Conservation (phyloP, 2,888 invertebrate species). For the Nemurella pictetii region DNA sequence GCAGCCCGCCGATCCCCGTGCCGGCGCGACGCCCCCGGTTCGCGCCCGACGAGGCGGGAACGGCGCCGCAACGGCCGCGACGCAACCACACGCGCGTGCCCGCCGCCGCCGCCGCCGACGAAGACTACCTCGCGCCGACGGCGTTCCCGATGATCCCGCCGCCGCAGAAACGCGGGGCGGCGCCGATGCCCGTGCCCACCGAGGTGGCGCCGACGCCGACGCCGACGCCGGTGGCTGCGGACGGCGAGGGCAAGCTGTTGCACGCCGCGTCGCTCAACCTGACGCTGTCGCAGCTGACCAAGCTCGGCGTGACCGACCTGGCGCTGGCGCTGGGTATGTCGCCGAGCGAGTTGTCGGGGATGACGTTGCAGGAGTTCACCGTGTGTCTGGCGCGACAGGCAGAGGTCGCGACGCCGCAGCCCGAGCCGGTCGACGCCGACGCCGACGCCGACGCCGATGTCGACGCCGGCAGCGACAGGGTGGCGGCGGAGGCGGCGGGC, state of each 20-base stretch:
- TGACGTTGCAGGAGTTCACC: slow-evolving; percentile 86
- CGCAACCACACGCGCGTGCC: slow-evolving; percentile 51
- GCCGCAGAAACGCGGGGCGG: slow-evolving; percentile 48
- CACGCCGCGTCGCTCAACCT: slow-evolving; percentile 64
- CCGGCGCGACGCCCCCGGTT: slow-evolving; percentile 60
- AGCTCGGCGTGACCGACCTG: slow-evolving; percentile 78
- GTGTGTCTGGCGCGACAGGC: slow-evolving; percentile 66
- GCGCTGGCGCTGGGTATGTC: slow-evolving; percentile 77
- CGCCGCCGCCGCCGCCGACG: slow-evolving; percentile 57
- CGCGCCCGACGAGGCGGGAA: slow-evolving; percentile 53
- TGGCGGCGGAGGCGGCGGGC: background rate
- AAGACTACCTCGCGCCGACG: slow-evolving; percentile 68
- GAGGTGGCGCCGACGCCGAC: slow-evolving; percentile 56
- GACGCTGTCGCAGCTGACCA: slow-evolving; percentile 79
- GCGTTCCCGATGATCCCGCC: slow-evolving; percentile 63
- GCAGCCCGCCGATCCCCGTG: slow-evolving; percentile 64
- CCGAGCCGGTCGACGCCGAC: background rate
- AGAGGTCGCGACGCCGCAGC: slow-evolving; percentile 54
- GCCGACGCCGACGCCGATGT: background rate
- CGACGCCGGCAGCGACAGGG: background rate
- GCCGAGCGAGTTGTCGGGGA: slow-evolving; percentile 74
- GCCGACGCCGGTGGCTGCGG: slow-evolving; percentile 46
- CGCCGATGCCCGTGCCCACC: slow-evolving; percentile 36
- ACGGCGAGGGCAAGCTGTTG: slow-evolving; percentile 37
- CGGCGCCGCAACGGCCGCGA: slow-evolving; percentile 53